Conservation (phyloP, 2,888 invertebrate genomes). For the Drosophila ustulata region DNA sequence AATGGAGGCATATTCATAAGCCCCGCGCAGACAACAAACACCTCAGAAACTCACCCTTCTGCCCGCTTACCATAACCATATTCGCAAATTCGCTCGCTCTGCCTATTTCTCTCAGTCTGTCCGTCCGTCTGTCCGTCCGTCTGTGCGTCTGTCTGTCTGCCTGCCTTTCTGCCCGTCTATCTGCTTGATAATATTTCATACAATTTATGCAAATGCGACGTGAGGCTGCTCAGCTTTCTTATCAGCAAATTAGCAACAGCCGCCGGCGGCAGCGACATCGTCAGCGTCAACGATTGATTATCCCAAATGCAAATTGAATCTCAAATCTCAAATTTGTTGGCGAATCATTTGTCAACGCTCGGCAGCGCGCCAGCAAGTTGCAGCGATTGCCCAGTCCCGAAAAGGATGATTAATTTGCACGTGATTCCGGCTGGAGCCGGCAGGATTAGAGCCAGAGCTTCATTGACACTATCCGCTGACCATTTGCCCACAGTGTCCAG, state of each 20-base stretch:
- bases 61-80: not conserved
- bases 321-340: conserved; percentile 17
- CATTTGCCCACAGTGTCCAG: conserved; percentile 50
- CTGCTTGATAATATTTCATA: conserved; percentile 35
- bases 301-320: conserved; percentile 73
- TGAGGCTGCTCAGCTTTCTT: conserved; percentile 36
- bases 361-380: conserved; percentile 16
- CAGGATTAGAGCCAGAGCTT: conserved; percentile 57
- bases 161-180: not conserved
- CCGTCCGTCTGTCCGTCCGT: not conserved
- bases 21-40: conserved; percentile 21
- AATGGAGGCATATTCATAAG: conserved; percentile 40
- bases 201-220: conserved; percentile 55
- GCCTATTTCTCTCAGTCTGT: not conserved
- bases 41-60: conserved; percentile 32
- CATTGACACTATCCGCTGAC: conserved; percentile 37
- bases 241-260: conserved; percentile 64
- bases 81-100: conserved; percentile 12
- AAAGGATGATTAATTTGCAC: conserved; percentile 70
- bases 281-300: conserved; percentile 63
- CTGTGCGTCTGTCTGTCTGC: not conserved
- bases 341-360: conserved; percentile 54
- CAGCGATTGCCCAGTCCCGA: conserved; percentile 18
- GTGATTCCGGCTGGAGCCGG: conserved; percentile 48
- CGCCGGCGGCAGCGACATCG: conserved; percentile 17